A percentile compares a stretch with the other conserved stretches of the same genome.
phyloP scores from a whole-genome alignment of 1,140 invertebrate species.

The Pollicipes pollicipes region DNA sequence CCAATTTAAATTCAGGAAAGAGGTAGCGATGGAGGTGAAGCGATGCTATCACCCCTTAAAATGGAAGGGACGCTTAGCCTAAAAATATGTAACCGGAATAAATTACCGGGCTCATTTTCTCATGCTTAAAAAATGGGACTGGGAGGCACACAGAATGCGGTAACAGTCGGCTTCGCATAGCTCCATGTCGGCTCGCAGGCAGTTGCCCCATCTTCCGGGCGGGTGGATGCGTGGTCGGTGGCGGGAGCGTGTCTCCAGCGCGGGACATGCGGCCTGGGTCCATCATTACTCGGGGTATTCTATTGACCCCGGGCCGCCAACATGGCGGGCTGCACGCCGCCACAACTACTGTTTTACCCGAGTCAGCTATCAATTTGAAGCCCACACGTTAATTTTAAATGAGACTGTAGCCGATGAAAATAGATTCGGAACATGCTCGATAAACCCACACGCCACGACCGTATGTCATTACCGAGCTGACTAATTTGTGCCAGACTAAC shows the following conservation, averaged over 20 bases:
- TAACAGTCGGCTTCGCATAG: not conserved
- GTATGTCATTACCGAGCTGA: not conserved
- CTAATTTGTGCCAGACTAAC: not conserved
- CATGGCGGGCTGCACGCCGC: too few species aligned
- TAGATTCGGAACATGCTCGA: not conserved
- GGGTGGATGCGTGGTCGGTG: too few species aligned
- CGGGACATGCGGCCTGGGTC: too few species aligned
- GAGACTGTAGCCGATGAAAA: not conserved
- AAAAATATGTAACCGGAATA: not conserved
- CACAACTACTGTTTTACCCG: not conserved
- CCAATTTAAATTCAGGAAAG: slow-evolving; percentile 2
- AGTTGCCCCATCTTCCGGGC: too few species aligned
- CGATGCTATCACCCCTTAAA: not conserved
- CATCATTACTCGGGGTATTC: not conserved
- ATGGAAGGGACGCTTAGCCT: not conserved
- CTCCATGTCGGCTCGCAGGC: too few species aligned
- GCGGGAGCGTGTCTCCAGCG: too few species aligned
- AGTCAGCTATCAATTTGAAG: not conserved
- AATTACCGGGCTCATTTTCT: not conserved
- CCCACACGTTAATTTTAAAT: not conserved
- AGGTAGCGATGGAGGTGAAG: not conserved
- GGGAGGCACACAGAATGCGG: not conserved
- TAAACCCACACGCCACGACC: not conserved
- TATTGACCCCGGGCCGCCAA: not conserved
- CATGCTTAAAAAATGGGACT: not conserved